These are phyloP conservation scores for Tragelaphus imberbis DNA, from an alignment of 2,113 vertebrate species.

Conservation along the genomic window DNA sequence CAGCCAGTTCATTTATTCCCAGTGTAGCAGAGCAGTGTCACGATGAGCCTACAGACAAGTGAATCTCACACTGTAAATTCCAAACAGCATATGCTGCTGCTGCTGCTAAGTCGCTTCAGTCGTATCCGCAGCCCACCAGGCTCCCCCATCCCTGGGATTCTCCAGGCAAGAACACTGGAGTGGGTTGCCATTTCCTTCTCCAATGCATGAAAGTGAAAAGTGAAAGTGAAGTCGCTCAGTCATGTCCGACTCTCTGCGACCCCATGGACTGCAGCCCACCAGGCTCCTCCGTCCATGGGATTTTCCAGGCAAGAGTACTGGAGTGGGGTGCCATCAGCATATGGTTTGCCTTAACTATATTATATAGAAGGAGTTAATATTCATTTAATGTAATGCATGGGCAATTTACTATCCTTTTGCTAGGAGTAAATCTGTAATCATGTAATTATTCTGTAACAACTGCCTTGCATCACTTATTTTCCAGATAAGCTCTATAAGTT, in stretches of 20 bases:
- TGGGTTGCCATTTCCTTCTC: too few species aligned
- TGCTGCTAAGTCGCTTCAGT: too few species aligned
- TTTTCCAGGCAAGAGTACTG: too few species aligned
- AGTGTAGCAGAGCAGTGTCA: not conserved
- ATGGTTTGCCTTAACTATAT: not conserved
- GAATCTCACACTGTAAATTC: not conserved
- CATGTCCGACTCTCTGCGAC: too few species aligned
- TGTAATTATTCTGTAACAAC: slow-evolving; percentile 52
- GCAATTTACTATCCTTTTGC: slow-evolving; percentile 1
- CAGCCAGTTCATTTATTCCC: not conserved
- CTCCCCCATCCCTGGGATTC: too few species aligned
- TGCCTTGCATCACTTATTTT: slow-evolving; percentile 34
- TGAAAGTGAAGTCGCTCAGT: too few species aligned
- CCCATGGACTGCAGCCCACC: too few species aligned
- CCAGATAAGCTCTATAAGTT: slow-evolving; percentile 18
- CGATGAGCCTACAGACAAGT: not conserved
- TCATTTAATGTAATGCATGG: not conserved
- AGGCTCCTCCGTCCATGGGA: too few species aligned
- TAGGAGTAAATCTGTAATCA: slow-evolving; percentile 49
- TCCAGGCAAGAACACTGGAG: too few species aligned
- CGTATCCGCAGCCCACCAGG: too few species aligned
- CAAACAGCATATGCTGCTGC: not conserved
- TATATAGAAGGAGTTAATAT: not conserved
- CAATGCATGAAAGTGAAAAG: too few species aligned
- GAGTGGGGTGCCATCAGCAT: not conserved